Base-by-base conservation (phyloP, 2,888 invertebrate species). In the Belgica antarctica region DNA sequence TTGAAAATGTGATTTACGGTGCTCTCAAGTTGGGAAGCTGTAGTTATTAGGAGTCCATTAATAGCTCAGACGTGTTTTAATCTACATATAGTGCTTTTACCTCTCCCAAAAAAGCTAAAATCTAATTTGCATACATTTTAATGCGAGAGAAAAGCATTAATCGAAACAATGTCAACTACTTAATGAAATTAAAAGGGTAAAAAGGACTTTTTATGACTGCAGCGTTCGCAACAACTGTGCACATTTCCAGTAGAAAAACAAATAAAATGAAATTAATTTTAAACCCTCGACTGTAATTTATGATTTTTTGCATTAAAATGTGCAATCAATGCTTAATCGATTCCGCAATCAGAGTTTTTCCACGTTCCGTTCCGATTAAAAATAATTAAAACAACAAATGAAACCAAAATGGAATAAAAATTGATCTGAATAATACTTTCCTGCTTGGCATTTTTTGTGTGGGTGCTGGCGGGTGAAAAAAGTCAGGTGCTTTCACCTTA, bases 401-500 rank as follows among this genome's bases (percentile, higher is more conserved):
- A 62, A 62, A 62, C 34, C 1, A 62, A 62, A 62, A 19, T 62
- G 27, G 31, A 62, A 62, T 62, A 19, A 62, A 28, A 34, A 12
- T 34, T 34, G 36, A 25, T 27, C 27, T 24, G 27, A 59, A 25
- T n/a, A n/a, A n/a, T n/a, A n/a, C n/a, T n/a, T n/a, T n/a, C n/a
- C n/a, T n/a, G n/a, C n/a, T n/a, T n/a, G n/a, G n/a, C n/a, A n/a
- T n/a, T n/a, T n/a, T n/a, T n/a, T n/a, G n/a, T n/a, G n/a, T n/a
- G n/a, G n/a, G n/a, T n/a, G n/a, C n/a, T n/a, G n/a, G n/a, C n/a
- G n/a, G n/a, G n/a, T n/a, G n/a, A n/a, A n/a, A n/a, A n/a, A n/a
- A n/a, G n/a, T n/a, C n/a, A n/a, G n/a, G n/a, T n/a, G n/a, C n/a
- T n/a, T n/a, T n/a, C n/a, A n/a, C n/a, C n/a, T n/a, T n/a, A n/a